Conservation (phyloP, 2,797 vertebrate genomes). For the Melanotaenia parkinsoni region DNA sequence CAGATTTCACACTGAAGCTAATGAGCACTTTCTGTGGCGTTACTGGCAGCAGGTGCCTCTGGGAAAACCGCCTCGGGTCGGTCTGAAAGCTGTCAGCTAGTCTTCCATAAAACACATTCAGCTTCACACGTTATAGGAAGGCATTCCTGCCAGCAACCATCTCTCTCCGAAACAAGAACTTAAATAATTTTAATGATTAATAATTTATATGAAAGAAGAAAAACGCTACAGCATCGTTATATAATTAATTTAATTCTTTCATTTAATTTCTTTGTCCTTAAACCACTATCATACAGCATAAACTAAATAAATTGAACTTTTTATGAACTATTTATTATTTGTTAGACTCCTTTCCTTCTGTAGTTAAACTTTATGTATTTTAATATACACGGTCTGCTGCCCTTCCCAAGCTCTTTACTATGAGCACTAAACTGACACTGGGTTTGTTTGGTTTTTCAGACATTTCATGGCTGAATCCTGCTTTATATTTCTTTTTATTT, state of each 20-base stretch:
- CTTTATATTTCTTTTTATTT: neutral
- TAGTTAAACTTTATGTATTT: neutral
- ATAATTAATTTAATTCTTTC: too few species aligned
- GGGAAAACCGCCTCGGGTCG: too few species aligned
- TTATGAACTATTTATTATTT: too few species aligned
- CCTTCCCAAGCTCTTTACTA: neutral
- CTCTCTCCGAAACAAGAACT: neutral
- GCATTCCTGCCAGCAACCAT: neutral
- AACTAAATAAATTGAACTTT: too few species aligned
- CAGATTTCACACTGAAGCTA: too few species aligned
- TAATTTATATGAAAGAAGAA: neutral
- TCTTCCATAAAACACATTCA: neutral
- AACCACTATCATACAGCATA: too few species aligned
- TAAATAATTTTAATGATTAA: neutral
- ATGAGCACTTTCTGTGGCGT: too few species aligned
- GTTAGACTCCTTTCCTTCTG: too few species aligned
- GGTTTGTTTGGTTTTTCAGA: neutral
- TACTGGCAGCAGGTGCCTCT: too few species aligned
- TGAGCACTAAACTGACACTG: neutral
- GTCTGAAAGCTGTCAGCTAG: neutral
- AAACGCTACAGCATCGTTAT: neutral
- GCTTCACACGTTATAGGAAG: neutral
- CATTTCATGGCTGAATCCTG: neutral
- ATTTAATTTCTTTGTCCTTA: too few species aligned
- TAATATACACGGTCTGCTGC: neutral